Evolutionary conservation across 2,888 invertebrate species (phyloP), one percentile per base, ranked within the genome.

Genomic region (Mesorhabditis spiculigera): DNA sequence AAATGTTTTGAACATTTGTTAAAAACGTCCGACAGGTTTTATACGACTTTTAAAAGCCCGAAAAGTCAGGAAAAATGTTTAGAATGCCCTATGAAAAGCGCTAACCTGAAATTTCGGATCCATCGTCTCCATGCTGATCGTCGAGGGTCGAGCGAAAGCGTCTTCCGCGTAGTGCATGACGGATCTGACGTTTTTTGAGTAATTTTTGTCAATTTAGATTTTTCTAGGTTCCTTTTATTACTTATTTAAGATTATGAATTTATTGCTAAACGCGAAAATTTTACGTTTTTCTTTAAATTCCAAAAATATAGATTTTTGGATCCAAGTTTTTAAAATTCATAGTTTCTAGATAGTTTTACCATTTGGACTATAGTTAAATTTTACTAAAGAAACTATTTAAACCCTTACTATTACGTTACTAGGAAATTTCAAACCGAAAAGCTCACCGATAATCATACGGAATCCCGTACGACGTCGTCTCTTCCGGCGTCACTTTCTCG

Each of bases 121-220:
- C 66, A 75, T 70, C 4, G 82, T 81, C 69, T 77, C 72, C 82
- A 82, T 82, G 67, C 81, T 82, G 45, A 81, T 75, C 50, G 70
- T 70, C 43, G 76, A 75, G 10, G 73, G 73, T n/a, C 68, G 71
- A 6, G 81, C 81, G 67, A 83, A 83, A 2, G 82, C 79, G 42
- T 77, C 74, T 68, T 80, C 79, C 16, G 75, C 75, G 67, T 81
- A 81, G 70, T 81, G 81, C 81, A 81, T 80, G n/a, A 78, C 74
- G 3, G 75, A 75, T 61, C 66, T 69, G 66, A 66, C 6, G n/a
- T 13, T 8, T 13, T 50, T 2, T 3, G 28, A 28, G 28, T 28
- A 28, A 28, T 28, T 28, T 28, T 28, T 28, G 28, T 28, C 28
- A 28, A 1, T 28, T 28, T 28, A 28, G 28, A 1, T 28, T 28